Conservation (phyloP, 2,888 invertebrate species). For the Acanthococcus lagerstroemiae region DNA sequence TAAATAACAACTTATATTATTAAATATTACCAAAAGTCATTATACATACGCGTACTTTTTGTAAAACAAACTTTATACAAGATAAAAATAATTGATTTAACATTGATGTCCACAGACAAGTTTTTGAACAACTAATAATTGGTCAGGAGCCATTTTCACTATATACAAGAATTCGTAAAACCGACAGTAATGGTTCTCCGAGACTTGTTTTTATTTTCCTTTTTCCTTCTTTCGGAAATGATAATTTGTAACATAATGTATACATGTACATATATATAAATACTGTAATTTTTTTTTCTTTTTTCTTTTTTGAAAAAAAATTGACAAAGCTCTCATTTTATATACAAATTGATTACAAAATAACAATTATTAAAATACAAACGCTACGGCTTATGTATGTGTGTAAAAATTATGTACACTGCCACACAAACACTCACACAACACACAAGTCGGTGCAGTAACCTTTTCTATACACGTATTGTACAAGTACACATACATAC, state of each 20-base stretch:
- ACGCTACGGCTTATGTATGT: conserved; percentile 6
- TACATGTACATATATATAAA: background rate
- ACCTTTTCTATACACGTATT: background rate
- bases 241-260: background rate
- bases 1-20: conserved; percentile 31
- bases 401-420: background rate
- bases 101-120: conserved; percentile 22
- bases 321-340: conserved; percentile 29
- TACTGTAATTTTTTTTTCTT: background rate
- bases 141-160: conserved; percentile 18
- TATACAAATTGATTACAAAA: conserved; percentile 24
- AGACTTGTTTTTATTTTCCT: background rate
- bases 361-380: conserved; percentile 24
- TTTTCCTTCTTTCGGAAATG: background rate
- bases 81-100: conserved; percentile 30
- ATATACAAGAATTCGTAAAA: conserved; percentile 4
- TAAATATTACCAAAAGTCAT: conserved; percentile 31
- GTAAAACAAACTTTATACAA: conserved; percentile 30
- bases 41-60: conserved; percentile 25
- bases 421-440: background rate
- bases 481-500: background rate
- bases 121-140: conserved; percentile 26
- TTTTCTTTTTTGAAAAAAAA: conserved; percentile 9
- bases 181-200: background rate
- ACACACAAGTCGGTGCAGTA: background rate